Evolutionary conservation across 2,888 invertebrate species (phyloP).

Genomic region (Esperia sulphurella): DNA sequence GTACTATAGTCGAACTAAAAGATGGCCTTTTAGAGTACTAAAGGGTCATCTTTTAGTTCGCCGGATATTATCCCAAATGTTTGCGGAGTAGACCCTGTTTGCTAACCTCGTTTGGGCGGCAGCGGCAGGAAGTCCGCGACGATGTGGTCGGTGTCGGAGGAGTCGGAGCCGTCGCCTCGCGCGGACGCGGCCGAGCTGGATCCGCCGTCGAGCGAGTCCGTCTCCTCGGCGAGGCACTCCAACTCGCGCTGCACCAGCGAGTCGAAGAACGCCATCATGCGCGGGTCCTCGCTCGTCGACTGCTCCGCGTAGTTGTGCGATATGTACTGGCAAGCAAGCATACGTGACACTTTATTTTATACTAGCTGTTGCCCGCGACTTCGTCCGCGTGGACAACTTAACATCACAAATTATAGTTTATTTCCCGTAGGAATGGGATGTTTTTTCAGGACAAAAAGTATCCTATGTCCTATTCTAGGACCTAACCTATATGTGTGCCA

Average conservation of each 20-base stretch:
- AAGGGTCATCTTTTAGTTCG: too few species aligned
- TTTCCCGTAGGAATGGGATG: too few species aligned
- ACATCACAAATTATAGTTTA: too few species aligned
- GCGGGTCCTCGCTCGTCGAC: constrained; percentile 92
- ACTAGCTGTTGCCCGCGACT: too few species aligned
- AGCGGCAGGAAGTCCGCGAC: constrained; percentile 54
- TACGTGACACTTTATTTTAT: background rate
- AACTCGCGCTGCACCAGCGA: constrained; percentile 94
- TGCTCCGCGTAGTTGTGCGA: constrained; percentile 94
- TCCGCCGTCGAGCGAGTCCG: constrained; percentile 60
- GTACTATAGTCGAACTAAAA: too few species aligned
- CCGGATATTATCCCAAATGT: too few species aligned
- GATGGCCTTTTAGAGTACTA: too few species aligned
- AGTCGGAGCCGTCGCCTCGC: constrained; percentile 47
- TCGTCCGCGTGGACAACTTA: too few species aligned
- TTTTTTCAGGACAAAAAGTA: too few species aligned
- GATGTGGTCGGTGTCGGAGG: constrained; percentile 56
- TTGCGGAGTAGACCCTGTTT: too few species aligned
- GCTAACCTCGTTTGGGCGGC: constrained; percentile 56
- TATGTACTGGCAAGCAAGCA: constrained; percentile 77
- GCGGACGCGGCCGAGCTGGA: constrained; percentile 43
- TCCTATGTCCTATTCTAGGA: too few species aligned
- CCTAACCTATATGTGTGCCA: too few species aligned
- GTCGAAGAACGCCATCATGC: constrained; percentile 99
- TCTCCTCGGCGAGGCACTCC: constrained; percentile 85